Base-by-base conservation (phyloP, 2,113 vertebrate genomes). In the Forbesichthys papilliferus region DNA sequence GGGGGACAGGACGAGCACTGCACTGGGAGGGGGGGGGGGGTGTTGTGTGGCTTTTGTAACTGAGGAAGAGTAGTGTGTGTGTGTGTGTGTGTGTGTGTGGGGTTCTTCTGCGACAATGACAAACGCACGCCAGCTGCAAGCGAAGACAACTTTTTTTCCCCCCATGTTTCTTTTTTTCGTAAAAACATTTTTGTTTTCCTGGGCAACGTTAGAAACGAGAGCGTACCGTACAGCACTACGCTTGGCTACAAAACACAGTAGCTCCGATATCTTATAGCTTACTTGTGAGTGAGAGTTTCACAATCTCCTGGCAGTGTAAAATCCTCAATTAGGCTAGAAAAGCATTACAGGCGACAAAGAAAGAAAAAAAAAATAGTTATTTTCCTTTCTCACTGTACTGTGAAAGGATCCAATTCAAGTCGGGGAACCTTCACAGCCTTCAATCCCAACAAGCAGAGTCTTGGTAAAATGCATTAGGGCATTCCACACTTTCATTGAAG, bases 401-500 rank as follows among this genome's bases (percentile, higher is more conserved):
- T 66, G 48, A 42, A 42, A 42, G 7, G 36, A 42, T 42, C 36
- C 36, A 8, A 42, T 42, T 42, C 36, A 42, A 42, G 36, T 42
- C 7, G 36, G 36, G 36, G 36, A 42, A 42, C 36, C 7, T 42
- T 42, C 27, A 48, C n/a, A 63, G 56, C 48, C 61, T 51, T 18
- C 61, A 46, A 13, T 69, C 74, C 66, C 74, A 73, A 55, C 66
- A 68, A 71, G 72, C 60, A 82, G 9, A 20, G 52, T 18, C 34
- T 20, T 27, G 64, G 14, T 55, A 6, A 48, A 66, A 14, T 36
- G 27, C 72, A 57, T 63, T 53, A 20, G 57, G 27, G 70, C 77
- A 83, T 83, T 77, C 81, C 77, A 62, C 51, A 1, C 12, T 16
- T 52, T 13, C 67, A 68, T 54, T 68, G 81, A 64, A 74, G 81